A percentile compares a stretch with the other conserved stretches of the same genome.
phyloP scores from a whole-genome alignment of 2,888 invertebrate genomes.

The Venusia cambrica region DNA sequence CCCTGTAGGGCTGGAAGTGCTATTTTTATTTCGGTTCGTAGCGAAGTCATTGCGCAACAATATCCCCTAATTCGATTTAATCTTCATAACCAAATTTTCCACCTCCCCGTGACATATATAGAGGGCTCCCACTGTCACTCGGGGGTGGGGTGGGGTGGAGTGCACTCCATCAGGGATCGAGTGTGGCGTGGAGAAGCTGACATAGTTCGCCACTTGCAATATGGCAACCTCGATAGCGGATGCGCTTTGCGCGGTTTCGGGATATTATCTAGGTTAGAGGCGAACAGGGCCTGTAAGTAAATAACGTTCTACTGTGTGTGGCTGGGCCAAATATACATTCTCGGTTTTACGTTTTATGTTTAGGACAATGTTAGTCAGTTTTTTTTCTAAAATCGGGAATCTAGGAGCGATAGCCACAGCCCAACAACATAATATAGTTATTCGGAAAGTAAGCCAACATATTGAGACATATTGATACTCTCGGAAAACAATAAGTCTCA shows the following conservation, averaged over 20 bases:
- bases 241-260: slow-evolving; percentile 21
- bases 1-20: slow-evolving; percentile 3
- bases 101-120: not conserved
- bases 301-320: slow-evolving; percentile 11
- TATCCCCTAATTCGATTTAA: slow-evolving; percentile 5
- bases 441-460: too few species aligned
- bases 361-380: too few species aligned
- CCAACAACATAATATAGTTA: too few species aligned
- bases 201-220: slow-evolving; percentile 19
- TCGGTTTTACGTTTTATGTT: too few species aligned
- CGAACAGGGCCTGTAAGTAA: slow-evolving; percentile 8
- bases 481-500: slow-evolving; percentile 7
- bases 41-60: slow-evolving; percentile 10
- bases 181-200: slow-evolving; percentile 16
- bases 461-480: not conserved
- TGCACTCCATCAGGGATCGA: slow-evolving; percentile 26
- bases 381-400: too few species aligned
- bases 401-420: not conserved
- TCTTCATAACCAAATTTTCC: slow-evolving; percentile 4
- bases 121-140: not conserved
- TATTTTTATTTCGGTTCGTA: slow-evolving; percentile 3
- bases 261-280: slow-evolving; percentile 22
- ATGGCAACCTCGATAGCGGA: slow-evolving; percentile 22
- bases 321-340: slow-evolving; percentile 7
- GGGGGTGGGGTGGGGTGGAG: slow-evolving; percentile 16